Evolutionary conservation across 2,888 invertebrate genomes (phyloP).

Genomic region (Apamea epomidion): DNA sequence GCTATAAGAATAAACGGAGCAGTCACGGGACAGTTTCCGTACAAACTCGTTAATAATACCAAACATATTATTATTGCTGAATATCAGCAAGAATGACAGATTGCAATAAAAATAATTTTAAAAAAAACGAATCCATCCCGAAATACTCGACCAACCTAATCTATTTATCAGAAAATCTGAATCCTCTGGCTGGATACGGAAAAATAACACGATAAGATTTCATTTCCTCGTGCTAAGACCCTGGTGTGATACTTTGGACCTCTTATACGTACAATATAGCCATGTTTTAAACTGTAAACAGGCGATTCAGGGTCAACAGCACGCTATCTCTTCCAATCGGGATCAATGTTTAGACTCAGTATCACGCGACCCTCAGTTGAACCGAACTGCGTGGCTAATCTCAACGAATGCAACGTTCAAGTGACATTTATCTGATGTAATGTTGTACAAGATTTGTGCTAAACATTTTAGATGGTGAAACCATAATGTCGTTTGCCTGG

Average conservation of each 20-base stretch:
- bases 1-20: neutral
- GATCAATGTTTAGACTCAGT: slow-evolving; percentile 40
- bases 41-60: neutral
- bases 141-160: neutral
- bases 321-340: slow-evolving; percentile 44
- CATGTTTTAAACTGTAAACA: neutral
- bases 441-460: neutral
- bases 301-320: slow-evolving; percentile 49
- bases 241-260: neutral
- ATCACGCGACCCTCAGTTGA: slow-evolving; percentile 45
- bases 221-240: neutral
- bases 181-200: neutral
- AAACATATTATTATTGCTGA: neutral
- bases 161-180: neutral
- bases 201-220: neutral
- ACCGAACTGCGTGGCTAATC: slow-evolving; percentile 30
- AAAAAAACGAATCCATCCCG: neutral
- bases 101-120: neutral
- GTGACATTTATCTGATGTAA: slow-evolving; percentile 36
- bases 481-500: too few species aligned
- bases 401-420: neutral
- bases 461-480: neutral
- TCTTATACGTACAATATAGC: neutral
- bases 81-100: neutral
- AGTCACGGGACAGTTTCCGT: neutral